Base-by-base conservation (phyloP, 2,113 vertebrate genomes). In the Cathartes aura region DNA sequence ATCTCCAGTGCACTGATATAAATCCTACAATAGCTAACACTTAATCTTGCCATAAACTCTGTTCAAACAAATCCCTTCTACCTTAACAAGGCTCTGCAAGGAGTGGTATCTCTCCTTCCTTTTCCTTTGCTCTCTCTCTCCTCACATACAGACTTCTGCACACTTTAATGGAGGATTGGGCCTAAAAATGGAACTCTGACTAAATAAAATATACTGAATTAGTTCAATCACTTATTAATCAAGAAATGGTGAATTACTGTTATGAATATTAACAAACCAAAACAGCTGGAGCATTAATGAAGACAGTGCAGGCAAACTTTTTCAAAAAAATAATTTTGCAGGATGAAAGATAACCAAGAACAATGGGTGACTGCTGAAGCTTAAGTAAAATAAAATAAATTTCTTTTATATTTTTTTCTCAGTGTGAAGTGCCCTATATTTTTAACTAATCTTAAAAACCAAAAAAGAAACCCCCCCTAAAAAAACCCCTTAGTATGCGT, bases 241-340 rank as follows among this genome's bases (percentile, higher is more conserved):
- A 93, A 82, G 81, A 71, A 91, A 82, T 58, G 5, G 29, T 48
- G n/a, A 83, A 24, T 90, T 89, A 73, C 30, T 80, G 53, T 19
- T 42, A 68, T 85, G 59, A 88, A 94, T 96, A 94, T 92, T 94
- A 93, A 93, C 17, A 73, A 93, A 43, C 5, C 16, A 27, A 83
- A 90, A 16, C 62, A 90, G 62, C 53, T 86, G 53, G 58, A 87
- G 53, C 58, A 70, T 73, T 86, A 95, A 90, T 78, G 47, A 74
- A 42, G 15, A 30, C 7, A 82, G 43, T 40, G 59, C 20, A 95
- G 67, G 81, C 13, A 88, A 48, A 34, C 0, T 2, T 62, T 42
- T 76, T 20, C 1, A 34, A 82, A 88, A 76, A 64, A 45, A 68
- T 0, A 43, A 85, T 6, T 43, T 30, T 36, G 6, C 58, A 68